Conservation (phyloP, 2,797 vertebrate genomes). For the Xyrichtys novacula region DNA sequence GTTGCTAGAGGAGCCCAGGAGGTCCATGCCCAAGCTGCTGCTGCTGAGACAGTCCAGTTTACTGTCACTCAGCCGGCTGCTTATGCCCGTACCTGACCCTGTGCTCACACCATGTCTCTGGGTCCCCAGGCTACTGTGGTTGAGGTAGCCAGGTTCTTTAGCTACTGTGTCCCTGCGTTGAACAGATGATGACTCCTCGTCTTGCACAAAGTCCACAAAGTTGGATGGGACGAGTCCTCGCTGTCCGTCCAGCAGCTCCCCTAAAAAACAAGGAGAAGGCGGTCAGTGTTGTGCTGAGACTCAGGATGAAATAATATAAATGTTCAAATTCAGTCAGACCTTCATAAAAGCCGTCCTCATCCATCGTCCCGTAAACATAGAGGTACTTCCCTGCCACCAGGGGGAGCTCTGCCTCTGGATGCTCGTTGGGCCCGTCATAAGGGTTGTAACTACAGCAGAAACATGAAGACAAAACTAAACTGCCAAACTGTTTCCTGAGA, state of each 20-base stretch:
- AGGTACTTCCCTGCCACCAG: slow-evolving; percentile 98
- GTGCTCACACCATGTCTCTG: slow-evolving; percentile 78
- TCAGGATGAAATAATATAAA: not conserved
- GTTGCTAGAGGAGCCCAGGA: slow-evolving; percentile 85
- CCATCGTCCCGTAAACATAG: slow-evolving; percentile 98
- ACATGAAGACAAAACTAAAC: not conserved
- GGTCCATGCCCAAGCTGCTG: slow-evolving; percentile 80
- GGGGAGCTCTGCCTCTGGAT: slow-evolving; percentile 98
- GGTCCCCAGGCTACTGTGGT: slow-evolving; percentile 84
- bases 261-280: slow-evolving; percentile 74
- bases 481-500: not conserved
- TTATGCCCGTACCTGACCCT: slow-evolving; percentile 70
- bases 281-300: slow-evolving; percentile 1
- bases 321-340: slow-evolving; percentile 77
- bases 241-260: slow-evolving; percentile 96
- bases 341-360: slow-evolving; percentile 99
- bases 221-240: slow-evolving; percentile 97
- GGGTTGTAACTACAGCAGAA: slow-evolving; percentile 93
- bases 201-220: slow-evolving; percentile 96
- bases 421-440: slow-evolving; percentile 97
- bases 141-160: slow-evolving; percentile 91
- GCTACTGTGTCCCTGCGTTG: slow-evolving; percentile 82
- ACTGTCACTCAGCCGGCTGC: slow-evolving; percentile 79
- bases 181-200: slow-evolving; percentile 85
- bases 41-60: slow-evolving; percentile 79